phyloP scores from a whole-genome alignment of 2,113 vertebrate species.

The Clarias gariepinus region DNA sequence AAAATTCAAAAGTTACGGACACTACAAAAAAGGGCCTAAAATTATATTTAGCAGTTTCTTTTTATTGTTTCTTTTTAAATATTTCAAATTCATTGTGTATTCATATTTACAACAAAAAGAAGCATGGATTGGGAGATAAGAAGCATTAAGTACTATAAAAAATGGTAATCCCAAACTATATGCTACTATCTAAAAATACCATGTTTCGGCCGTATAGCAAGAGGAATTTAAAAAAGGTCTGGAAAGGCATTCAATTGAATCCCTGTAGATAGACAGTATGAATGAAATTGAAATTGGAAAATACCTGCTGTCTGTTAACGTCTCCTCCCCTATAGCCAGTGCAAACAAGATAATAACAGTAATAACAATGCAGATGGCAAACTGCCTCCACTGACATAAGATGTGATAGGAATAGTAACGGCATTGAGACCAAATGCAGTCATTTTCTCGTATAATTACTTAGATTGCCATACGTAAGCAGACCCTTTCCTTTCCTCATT shows the following conservation, averaged over 20 bases:
- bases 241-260: neutral
- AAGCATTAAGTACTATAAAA: too few relatives aligned
- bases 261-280: neutral
- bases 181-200: too few relatives aligned
- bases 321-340: conserved; percentile 4
- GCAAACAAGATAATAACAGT: conserved; percentile 27
- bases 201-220: neutral
- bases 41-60: too few relatives aligned
- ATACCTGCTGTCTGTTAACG: neutral
- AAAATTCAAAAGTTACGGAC: too few relatives aligned
- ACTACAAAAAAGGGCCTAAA: too few relatives aligned
- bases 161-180: too few relatives aligned
- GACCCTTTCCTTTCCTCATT: neutral
- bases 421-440: neutral
- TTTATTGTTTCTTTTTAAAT: too few relatives aligned
- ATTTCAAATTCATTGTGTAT: too few relatives aligned
- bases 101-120: too few relatives aligned
- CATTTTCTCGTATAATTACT: conserved; percentile 18
- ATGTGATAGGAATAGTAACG: conserved; percentile 18
- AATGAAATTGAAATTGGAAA: conserved; percentile 13
- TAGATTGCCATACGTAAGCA: conserved; percentile 26
- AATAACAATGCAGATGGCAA: conserved; percentile 28
- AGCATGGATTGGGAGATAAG: too few relatives aligned
- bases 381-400: conserved; percentile 1
- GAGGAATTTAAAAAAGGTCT: neutral